phyloP scores from a whole-genome alignment of 2,113 vertebrate species.

The Tragelaphus buxtoni region DNA sequence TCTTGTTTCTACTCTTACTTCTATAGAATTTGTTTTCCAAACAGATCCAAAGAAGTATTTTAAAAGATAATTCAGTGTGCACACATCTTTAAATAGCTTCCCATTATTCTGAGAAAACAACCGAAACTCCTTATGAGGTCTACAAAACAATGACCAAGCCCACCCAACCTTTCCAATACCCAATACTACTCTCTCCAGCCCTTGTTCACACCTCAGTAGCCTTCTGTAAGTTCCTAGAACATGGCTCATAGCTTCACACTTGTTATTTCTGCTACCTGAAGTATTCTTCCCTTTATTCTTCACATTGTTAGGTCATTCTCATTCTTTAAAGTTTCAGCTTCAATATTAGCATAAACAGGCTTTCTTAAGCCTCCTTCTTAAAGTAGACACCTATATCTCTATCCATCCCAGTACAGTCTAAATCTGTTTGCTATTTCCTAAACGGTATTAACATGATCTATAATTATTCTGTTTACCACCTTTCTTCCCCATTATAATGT shows the following conservation, averaged over 20 bases:
- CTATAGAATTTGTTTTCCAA: neutral
- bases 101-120: neutral
- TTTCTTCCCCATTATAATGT: neutral
- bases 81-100: neutral
- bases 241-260: neutral
- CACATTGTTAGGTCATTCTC: neutral
- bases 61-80: neutral
- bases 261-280: neutral
- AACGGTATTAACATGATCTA: neutral
- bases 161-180: neutral
- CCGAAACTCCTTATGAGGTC: neutral
- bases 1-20: neutral
- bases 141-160: neutral
- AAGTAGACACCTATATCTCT: neutral
- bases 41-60: neutral
- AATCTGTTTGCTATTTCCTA: neutral
- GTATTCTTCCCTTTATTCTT: neutral
- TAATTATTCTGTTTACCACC: slow-evolving; percentile 21
- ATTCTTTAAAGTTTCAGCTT: neutral
- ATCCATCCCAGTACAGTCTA: neutral
- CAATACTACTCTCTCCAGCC: neutral
- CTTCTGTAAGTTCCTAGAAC: neutral
- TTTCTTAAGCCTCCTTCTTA: neutral
- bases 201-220: neutral
- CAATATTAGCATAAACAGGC: neutral